Evolutionary conservation across 2,797 vertebrate genomes (phyloP).

Genomic region (Pogonophryne albipinna): DNA sequence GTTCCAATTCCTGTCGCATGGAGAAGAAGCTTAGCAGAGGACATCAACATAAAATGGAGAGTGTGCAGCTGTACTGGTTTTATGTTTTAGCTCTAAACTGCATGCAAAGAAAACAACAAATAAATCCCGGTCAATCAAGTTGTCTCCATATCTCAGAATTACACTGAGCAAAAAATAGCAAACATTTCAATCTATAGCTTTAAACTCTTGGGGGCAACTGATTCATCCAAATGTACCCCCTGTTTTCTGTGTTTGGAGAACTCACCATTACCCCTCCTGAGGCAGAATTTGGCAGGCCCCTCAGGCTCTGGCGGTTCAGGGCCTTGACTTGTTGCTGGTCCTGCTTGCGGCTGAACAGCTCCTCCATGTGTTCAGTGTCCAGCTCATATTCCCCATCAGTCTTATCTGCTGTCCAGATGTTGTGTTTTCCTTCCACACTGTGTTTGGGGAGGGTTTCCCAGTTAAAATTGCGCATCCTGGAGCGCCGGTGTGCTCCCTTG

Average conservation of each 20-base stretch:
- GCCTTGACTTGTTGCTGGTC: slow-evolving; percentile 55
- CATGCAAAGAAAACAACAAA: slow-evolving; percentile 7
- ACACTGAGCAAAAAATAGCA: slow-evolving; percentile 18
- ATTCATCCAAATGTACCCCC: slow-evolving; percentile 12
- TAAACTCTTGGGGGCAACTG: slow-evolving; percentile 9
- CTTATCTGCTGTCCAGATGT: slow-evolving; percentile 85
- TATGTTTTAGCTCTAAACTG: slow-evolving; percentile 25
- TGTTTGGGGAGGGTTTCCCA: slow-evolving; percentile 88
- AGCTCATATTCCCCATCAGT: slow-evolving; percentile 78
- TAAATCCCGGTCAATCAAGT: slow-evolving; percentile 38
- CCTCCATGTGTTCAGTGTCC: slow-evolving; percentile 87
- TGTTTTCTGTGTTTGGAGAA: slow-evolving; percentile 7
- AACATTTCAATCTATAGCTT: slow-evolving; percentile 18
- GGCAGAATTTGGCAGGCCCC: slow-evolving; percentile 46
- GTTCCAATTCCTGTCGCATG: not conserved
- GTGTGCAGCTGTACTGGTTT: not conserved
- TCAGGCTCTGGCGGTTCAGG: slow-evolving; percentile 66
- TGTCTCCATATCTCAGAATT: slow-evolving; percentile 22
- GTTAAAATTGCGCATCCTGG: slow-evolving; percentile 87
- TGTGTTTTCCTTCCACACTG: slow-evolving; percentile 82
- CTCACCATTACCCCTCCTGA: slow-evolving; percentile 75
- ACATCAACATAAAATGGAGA: not conserved
- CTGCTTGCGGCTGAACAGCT: slow-evolving; percentile 86
- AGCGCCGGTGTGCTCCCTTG: slow-evolving; percentile 59
- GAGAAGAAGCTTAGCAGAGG: not conserved